Percentiles rank a stretch among this genome's conserved stretches.
These are phyloP conservation scores for Pithys albifrons DNA, from an alignment of 2,113 vertebrate species.

Conservation along the genomic window DNA sequence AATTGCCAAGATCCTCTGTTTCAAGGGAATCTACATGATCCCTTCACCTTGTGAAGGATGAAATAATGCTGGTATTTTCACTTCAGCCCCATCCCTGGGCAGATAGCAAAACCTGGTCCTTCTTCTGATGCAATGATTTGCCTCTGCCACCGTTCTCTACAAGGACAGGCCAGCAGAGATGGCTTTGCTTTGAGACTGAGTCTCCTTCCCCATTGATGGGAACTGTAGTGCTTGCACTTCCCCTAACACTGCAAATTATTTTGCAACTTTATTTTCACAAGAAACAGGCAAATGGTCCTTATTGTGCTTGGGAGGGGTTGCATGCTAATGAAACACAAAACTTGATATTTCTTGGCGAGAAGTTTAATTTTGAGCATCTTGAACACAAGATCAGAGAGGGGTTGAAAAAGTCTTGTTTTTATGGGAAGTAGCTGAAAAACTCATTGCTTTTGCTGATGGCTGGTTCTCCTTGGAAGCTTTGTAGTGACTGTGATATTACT, in stretches of 20 bases:
- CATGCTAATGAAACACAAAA: neutral
- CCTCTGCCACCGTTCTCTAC: accelerated
- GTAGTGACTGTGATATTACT: neutral
- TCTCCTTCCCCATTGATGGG: neutral
- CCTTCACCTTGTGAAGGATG: neutral
- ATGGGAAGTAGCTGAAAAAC: neutral
- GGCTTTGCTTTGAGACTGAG: neutral
- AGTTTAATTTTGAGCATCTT: neutral
- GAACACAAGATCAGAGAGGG: neutral
- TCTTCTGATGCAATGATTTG: accelerated
- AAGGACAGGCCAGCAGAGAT: neutral
- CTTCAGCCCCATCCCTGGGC: neutral
- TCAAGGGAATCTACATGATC: neutral
- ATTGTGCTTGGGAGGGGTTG: neutral
- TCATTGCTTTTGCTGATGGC: neutral
- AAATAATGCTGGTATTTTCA: neutral
- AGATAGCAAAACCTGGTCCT: neutral
- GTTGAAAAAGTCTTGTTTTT: neutral
- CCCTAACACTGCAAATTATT: neutral
- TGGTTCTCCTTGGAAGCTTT: neutral
- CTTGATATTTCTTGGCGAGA: neutral
- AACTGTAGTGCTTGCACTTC: neutral
- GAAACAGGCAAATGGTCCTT: neutral
- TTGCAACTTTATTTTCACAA: neutral
- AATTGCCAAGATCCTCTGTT: neutral